Evolutionary conservation across 2,113 vertebrate species (phyloP), one percentile per base, ranked within the genome.

Genomic region (Thomomys bottae): DNA sequence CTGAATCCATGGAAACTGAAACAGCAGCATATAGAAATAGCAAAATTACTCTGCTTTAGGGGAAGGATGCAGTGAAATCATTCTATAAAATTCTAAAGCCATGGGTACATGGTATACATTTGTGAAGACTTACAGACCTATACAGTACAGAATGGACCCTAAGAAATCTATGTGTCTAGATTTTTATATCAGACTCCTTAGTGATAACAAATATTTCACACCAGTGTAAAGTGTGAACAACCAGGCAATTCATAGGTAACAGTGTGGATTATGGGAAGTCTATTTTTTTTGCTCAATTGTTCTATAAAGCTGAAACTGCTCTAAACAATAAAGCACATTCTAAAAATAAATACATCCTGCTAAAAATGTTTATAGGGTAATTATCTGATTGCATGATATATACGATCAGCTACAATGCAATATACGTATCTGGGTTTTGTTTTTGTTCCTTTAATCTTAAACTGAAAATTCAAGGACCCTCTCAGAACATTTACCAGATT

Each of bases 311-410:
- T 45, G 21, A 85, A 88, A 36, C 12, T 42, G 70, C 21, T 82
- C 18, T 76, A 68, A 70, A 90, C 88, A 77, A 76, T n/a, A 80
- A 21, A 8, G 49, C 18, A 54, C 45, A 49, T 49, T 49, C 45
- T 49, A 54, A 54, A 17, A 54, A 77, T 28, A 84, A 24, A 9
- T 68, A 5, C 8, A 76, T 76, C 64, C 1, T 73, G 42, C 15
- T 79, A 89, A 84, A 24, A 84, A 73, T 38, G 78, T 79, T 40
- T 63, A 9, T 3, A 87, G 24, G 11, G 66, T 93, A 90, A 42
- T 71, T 78, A 40, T 2, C 40, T 82, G 26, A 68, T 77, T 88
- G 17, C 2, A 21, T 76, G 26, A 23, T 0, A 49, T 28, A 24
- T 1, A 88, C 79, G 34, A 79, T 80, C 75, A 92, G 32, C 28